A percentile compares a stretch with the other conserved stretches of the same genome.
phyloP scores from a whole-genome alignment of 2,888 invertebrate genomes.

The Diabrotica balteata region DNA sequence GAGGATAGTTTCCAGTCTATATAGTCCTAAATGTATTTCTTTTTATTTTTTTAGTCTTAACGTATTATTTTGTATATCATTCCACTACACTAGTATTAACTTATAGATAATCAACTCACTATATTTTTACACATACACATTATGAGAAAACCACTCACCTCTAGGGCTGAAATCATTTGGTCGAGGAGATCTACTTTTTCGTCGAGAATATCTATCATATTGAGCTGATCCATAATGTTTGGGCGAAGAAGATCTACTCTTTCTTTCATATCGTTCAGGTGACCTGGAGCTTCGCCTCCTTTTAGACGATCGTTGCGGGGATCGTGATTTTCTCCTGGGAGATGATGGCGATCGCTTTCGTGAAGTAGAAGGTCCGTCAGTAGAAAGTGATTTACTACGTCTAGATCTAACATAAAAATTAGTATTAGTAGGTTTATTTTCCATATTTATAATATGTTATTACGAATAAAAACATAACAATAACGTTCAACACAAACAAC shows the following conservation, averaged over 20 bases:
- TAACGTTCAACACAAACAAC: no score
- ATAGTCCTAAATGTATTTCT: no score
- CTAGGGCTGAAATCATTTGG: not conserved
- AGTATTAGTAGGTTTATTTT: no score
- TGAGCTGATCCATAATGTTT: not conserved
- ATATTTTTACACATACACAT: no score
- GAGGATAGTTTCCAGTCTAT: no score
- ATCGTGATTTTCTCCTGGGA: not conserved
- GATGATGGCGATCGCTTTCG: slow-evolving; percentile 2
- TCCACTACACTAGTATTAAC: no score
- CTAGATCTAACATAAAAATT: not conserved
- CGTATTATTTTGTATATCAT: no score
- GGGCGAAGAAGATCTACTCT: not conserved
- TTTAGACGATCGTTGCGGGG: not conserved
- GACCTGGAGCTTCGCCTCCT: not conserved
- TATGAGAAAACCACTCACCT: not conserved
- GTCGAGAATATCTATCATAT: not conserved
- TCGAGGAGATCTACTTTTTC: slow-evolving; percentile 6
- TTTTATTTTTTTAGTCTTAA: no score
- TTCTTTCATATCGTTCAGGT: slow-evolving; percentile 2
- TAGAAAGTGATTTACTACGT: slow-evolving; percentile 13
- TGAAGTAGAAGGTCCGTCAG: slow-evolving; percentile 2
- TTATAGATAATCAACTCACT: no score
- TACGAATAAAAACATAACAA: no score
- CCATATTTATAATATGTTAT: no score